Evolutionary conservation across 2,797 vertebrate genomes (phyloP).

Genomic region (Ptychadena robeensis): DNA sequence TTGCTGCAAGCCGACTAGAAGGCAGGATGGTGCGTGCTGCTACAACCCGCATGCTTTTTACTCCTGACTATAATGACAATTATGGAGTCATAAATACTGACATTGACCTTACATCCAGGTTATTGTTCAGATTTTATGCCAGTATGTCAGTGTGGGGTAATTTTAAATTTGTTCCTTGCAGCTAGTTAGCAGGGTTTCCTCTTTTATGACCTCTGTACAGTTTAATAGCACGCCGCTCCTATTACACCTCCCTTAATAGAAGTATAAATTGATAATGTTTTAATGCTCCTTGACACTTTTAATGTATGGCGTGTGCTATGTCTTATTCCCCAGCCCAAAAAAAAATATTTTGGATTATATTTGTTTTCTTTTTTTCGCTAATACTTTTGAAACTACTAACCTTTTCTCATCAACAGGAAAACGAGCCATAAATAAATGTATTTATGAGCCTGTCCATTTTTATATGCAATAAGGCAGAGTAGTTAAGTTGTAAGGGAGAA

Average conservation of each 20-base stretch:
- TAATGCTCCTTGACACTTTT: conserved; percentile 44
- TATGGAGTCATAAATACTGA: conserved; percentile 33
- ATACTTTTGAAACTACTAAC: conserved; percentile 1
- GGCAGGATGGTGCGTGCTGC: neutral
- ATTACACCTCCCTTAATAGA: conserved; percentile 35
- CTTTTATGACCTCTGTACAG: conserved; percentile 9
- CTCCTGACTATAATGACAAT: conserved; percentile 40
- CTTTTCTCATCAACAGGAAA: conserved; percentile 7
- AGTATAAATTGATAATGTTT: conserved; percentile 48
- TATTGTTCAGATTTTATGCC: conserved; percentile 25
- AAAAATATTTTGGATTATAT: conserved; percentile 6
- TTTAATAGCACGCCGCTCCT: conserved; percentile 32
- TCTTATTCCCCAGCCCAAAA: conserved; percentile 1
- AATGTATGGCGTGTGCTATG: conserved; percentile 23
- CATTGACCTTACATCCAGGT: conserved; percentile 9
- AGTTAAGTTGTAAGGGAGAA: conserved; percentile 50
- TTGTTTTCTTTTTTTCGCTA: neutral
- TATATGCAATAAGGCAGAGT: conserved; percentile 39
- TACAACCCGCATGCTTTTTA: conserved; percentile 1
- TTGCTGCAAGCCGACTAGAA: neutral
- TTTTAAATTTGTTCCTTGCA: conserved; percentile 16
- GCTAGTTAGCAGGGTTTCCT: conserved; percentile 38
- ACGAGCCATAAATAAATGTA: conserved; percentile 29
- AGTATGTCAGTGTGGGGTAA: neutral
- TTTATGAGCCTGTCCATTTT: conserved; percentile 22